Conservation (phyloP, 2,797 vertebrate species). For the Nannoperca obscura region DNA sequence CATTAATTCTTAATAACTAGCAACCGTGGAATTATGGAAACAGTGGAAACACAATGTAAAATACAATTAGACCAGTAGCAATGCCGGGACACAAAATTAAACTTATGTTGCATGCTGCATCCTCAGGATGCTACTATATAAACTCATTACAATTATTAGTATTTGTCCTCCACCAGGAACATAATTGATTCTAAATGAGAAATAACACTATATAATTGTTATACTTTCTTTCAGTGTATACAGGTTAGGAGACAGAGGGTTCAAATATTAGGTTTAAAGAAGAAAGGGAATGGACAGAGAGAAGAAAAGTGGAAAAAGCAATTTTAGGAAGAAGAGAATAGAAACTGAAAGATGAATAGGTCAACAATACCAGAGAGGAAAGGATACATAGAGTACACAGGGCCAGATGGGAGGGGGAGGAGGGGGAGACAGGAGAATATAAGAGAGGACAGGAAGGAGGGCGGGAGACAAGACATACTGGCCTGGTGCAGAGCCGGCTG, state of each 20-base stretch:
- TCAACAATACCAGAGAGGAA: slow-evolving; percentile 27
- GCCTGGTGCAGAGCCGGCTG: slow-evolving; percentile 55
- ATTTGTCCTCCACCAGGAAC: background rate
- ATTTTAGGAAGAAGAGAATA: slow-evolving; percentile 23
- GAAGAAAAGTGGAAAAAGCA: slow-evolving; percentile 9
- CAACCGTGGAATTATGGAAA: background rate
- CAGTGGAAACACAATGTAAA: background rate
- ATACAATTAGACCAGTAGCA: no score
- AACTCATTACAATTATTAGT: background rate
- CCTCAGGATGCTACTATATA: background rate
- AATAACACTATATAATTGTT: background rate
- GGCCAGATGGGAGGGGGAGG: slow-evolving; percentile 54
- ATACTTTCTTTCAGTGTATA: background rate
- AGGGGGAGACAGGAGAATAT: slow-evolving; percentile 28
- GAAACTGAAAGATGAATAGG: slow-evolving; percentile 28
- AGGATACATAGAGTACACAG: slow-evolving; percentile 38
- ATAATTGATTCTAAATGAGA: background rate
- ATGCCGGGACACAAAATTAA: background rate
- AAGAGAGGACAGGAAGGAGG: slow-evolving; percentile 58
- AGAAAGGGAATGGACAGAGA: background rate
- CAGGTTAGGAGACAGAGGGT: background rate
- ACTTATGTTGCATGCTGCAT: background rate
- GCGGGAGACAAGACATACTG: slow-evolving; percentile 58
- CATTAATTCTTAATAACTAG: background rate
- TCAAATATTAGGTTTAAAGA: background rate